Evolutionary conservation across 2,797 vertebrate genomes (phyloP), one percentile per base, ranked within the genome.

Genomic region (Mareca strepera): DNA sequence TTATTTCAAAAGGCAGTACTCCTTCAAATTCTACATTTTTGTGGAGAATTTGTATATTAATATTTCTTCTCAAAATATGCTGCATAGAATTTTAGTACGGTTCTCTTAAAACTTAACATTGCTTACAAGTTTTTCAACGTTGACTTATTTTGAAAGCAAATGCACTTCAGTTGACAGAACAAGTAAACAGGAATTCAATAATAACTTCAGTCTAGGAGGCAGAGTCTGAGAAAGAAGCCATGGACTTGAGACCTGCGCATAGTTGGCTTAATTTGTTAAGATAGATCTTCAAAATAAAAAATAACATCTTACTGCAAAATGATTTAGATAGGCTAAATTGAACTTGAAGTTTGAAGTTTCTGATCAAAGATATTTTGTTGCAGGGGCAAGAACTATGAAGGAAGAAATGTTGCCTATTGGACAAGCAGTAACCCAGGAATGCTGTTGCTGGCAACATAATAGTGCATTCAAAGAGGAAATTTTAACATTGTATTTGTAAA

Each of bases 301-400:
- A 13, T 74, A 83, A 8, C 8, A 33, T 44, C 25, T 82, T 59
- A 28, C 6, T 48, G 44, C 52, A 77, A 63, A 74, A 82, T 31
- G 22, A n/a, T 67, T 84, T 44, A 26, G 29, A 9, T 21, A 2
- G 6, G 7, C 13, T 52, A 63, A 88, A 74, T 22, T 17, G 11
- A 66, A 37, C 39, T 41, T 52, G 28, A 59, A 25, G 22, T 56
- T 88, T 92, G n/a, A 68, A 56, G 33, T 33, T 76, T 90, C 63
- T 93, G 17, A 96, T 66, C 13, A 35, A 21, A 55, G 46, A 21
- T 73, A 10, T 18, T 94, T 89, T 97, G 60, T 97, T 98, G 86
- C 96, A 98, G 98, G 96, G 70, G 68, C 96, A 95, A 94, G 94
- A 96, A 66, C 52, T 94, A 3, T 95, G 94, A 97, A 96, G 92